Percentiles rank a stretch among this genome's conserved stretches.
These are phyloP conservation scores for Lucilia cuprina DNA, from an alignment of 1,140 invertebrate genomes.

Conservation along the genomic window DNA sequence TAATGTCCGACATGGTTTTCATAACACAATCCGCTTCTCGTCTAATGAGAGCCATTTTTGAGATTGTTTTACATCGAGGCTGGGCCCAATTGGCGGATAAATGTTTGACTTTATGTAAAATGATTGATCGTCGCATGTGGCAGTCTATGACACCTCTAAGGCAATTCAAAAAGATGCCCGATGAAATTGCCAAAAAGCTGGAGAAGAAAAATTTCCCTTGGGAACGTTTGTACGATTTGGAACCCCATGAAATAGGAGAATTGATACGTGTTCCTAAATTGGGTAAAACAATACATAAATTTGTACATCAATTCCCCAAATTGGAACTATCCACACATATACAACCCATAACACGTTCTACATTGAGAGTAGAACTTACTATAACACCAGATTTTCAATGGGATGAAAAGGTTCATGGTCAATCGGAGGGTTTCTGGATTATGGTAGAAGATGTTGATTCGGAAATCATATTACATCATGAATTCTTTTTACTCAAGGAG, in stretches of 20 bases:
- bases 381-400: slow-evolving; percentile 99
- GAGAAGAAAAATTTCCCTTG: slow-evolving; percentile 98
- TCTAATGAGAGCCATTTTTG: slow-evolving; percentile 95
- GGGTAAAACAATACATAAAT: slow-evolving; percentile 97
- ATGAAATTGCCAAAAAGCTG: slow-evolving; percentile 96
- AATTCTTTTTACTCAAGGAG: slow-evolving; percentile 95
- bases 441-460: slow-evolving; percentile 98
- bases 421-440: slow-evolving; percentile 98
- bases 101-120: slow-evolving; percentile 94
- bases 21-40: slow-evolving; percentile 97
- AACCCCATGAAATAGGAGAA: slow-evolving; percentile 97
- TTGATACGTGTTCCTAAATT: slow-evolving; percentile 94
- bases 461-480: slow-evolving; percentile 95
- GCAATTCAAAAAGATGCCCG: slow-evolving; percentile 98
- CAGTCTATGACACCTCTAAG: slow-evolving; percentile 98
- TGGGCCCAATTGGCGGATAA: slow-evolving; percentile 99
- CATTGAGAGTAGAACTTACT: slow-evolving; percentile 92
- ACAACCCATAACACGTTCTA: slow-evolving; percentile 96
- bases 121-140: slow-evolving; percentile 99
- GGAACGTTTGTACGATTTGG: slow-evolving; percentile 94
- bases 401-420: slow-evolving; percentile 97
- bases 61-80: slow-evolving; percentile 88
- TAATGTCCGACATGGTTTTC: slow-evolving; percentile 99
- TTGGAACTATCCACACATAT: slow-evolving; percentile 94
- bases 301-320: slow-evolving; percentile 97